Base-by-base conservation (phyloP, 2,113 vertebrate genomes). In the Podilymbus podiceps region DNA sequence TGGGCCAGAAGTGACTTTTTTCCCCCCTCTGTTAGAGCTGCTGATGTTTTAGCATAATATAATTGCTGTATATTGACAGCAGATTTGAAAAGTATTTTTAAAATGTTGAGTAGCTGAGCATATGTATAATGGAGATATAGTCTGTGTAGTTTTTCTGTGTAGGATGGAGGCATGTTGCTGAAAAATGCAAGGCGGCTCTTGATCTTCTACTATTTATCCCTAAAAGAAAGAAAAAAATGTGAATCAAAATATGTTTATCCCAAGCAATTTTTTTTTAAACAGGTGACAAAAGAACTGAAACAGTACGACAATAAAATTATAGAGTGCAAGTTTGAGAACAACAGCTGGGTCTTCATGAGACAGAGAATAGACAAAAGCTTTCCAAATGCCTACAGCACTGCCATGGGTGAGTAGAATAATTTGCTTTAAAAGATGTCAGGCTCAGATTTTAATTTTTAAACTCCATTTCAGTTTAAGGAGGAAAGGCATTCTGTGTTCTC, bases 271-370 rank as follows among this genome's bases (percentile, higher is more conserved):
- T 95, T 95, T 97, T 95, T 78, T 5, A 80, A 95, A 58, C 98
- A 99, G 99, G 99, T 99, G 90, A 99, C 99, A 79, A 99, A 99
- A 97, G 99, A 99, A 46, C 98, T 99, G 97, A 99, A 99, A 92
- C 98, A 98, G 88, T 99, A 99, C 5, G 99, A 99, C 98, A 99
- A 99, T 98, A 99, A 99, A 98, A 99, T 99, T 97, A 99, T 99
- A 97, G 99, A 99, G 98, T 99, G 99, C 98, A 99, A 98, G 94
- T 99, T 99, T 90, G 98, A 98, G 96, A 99, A 99, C 97, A 99
- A 99, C 98, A 98, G 98, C 97, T 99, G 99, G 99, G 99, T 99
- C 95, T 99, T 99, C 98, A 99, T 99, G 99, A 98, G 99, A 96
- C 99, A 99, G 98, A 98, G 99, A 95, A 83, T 99, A 97, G 99